Conservation (phyloP, 2,113 vertebrate genomes). For the Ictalurus furcatus region DNA sequence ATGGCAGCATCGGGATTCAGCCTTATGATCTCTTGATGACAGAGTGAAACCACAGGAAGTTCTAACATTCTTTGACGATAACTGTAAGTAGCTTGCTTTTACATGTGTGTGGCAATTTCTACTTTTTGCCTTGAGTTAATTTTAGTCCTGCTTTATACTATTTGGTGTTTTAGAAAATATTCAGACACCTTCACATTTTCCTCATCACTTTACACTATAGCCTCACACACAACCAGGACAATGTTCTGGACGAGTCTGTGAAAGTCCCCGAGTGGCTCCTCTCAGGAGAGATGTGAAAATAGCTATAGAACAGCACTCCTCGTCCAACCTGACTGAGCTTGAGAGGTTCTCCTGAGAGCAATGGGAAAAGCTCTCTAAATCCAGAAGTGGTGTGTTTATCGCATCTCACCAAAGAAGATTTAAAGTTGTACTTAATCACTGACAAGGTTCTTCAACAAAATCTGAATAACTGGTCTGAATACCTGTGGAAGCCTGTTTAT, state of each 20-base stretch:
- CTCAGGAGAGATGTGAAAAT: conserved; percentile 8
- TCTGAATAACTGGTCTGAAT: not conserved
- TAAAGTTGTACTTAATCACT: not conserved
- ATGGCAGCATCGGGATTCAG: not conserved
- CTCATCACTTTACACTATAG: not conserved
- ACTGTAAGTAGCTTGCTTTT: not conserved
- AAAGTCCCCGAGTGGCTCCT: not conserved
- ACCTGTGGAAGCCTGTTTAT: not conserved
- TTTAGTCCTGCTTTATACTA: not conserved
- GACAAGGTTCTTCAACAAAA: not conserved
- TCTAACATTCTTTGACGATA: not conserved
- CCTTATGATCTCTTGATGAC: not conserved
- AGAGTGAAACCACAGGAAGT: not conserved
- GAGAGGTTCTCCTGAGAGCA: not conserved
- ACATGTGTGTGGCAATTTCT: not conserved
- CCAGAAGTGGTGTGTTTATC: not conserved
- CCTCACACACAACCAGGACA: not conserved
- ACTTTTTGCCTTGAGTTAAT: not conserved
- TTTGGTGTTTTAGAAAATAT: not conserved
- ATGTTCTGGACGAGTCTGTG: not conserved
- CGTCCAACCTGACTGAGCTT: not conserved
- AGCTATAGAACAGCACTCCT: not conserved
- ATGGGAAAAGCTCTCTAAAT: not conserved
- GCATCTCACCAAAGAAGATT: not conserved
- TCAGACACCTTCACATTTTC: not conserved